Conservation (phyloP, 2,797 vertebrate genomes). For the Cynodonichthys magdalenae region DNA sequence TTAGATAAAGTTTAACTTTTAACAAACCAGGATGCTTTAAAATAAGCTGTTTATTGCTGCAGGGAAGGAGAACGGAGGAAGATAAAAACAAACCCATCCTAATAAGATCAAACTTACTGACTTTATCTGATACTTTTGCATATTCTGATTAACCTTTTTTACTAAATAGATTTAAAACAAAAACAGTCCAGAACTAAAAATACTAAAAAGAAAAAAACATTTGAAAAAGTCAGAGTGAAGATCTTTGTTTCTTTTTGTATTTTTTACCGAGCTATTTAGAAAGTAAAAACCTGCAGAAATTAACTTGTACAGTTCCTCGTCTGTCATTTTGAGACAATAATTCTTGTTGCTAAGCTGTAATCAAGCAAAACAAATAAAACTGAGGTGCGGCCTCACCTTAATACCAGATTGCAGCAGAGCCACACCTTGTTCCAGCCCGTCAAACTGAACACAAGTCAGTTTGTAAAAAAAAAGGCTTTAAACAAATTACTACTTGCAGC, state of each 20-base stretch:
- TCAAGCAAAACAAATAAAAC: conserved; percentile 57
- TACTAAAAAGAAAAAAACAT: background rate
- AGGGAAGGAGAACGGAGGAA: too few relatives aligned
- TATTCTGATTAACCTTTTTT: background rate
- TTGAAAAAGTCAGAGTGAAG: background rate
- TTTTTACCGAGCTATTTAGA: background rate
- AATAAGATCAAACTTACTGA: conserved; percentile 7
- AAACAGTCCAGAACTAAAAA: conserved; percentile 8
- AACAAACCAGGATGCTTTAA: background rate
- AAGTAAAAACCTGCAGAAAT: background rate
- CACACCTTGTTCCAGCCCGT: conserved; percentile 53
- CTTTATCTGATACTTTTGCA: conserved; percentile 7
- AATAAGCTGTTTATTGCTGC: background rate
- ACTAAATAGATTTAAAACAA: background rate
- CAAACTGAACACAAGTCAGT: conserved; percentile 6
- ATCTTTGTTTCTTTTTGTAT: background rate
- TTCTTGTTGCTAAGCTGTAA: conserved; percentile 52
- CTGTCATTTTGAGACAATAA: conserved; percentile 19
- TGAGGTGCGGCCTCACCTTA: conserved; percentile 52
- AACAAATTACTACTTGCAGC: background rate
- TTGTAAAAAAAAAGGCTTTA: conserved; percentile 6
- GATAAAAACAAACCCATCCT: background rate
- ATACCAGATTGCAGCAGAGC: conserved; percentile 28
- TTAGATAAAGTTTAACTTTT: background rate
- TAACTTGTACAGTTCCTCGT: background rate